phyloP scores from a whole-genome alignment of 2,113 vertebrate species.

The Pluvialis apricaria region DNA sequence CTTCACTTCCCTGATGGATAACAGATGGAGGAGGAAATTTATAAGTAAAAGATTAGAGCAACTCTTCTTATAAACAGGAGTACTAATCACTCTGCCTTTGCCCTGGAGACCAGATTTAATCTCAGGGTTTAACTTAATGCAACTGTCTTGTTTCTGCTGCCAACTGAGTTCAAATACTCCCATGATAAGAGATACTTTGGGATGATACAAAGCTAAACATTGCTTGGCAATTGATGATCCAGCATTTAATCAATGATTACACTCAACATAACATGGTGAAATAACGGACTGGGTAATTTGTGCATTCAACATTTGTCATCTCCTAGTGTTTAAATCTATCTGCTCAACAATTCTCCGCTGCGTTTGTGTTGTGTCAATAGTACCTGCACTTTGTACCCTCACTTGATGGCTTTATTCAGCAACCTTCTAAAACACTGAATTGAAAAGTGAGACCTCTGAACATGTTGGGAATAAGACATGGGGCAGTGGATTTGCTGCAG shows the following conservation, averaged over 20 bases:
- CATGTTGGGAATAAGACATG: neutral
- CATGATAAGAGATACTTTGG: neutral
- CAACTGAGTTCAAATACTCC: neutral
- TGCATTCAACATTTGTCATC: neutral
- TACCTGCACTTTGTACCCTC: neutral
- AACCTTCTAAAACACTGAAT: neutral
- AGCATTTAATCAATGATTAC: neutral
- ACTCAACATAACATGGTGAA: neutral
- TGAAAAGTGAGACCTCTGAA: neutral
- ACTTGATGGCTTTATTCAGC: neutral
- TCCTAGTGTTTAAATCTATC: neutral
- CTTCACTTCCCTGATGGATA: slow-evolving; percentile 56
- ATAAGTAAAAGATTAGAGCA: slow-evolving; percentile 59
- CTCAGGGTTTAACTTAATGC: slow-evolving; percentile 44
- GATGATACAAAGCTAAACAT: slow-evolving; percentile 22
- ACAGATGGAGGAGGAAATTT: slow-evolving; percentile 60
- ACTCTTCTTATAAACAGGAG: slow-evolving; percentile 57
- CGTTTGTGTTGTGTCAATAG: neutral
- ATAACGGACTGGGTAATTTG: neutral
- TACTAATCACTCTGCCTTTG: slow-evolving; percentile 58
- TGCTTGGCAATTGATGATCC: neutral
- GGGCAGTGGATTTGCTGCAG: neutral
- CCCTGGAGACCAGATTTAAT: slow-evolving; percentile 62
- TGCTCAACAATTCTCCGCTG: neutral
- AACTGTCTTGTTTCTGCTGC: slow-evolving; percentile 56